Evolutionary conservation across 1,140 invertebrate species (phyloP), one percentile per base, ranked within the genome.

Genomic region (Musca domestica): DNA sequence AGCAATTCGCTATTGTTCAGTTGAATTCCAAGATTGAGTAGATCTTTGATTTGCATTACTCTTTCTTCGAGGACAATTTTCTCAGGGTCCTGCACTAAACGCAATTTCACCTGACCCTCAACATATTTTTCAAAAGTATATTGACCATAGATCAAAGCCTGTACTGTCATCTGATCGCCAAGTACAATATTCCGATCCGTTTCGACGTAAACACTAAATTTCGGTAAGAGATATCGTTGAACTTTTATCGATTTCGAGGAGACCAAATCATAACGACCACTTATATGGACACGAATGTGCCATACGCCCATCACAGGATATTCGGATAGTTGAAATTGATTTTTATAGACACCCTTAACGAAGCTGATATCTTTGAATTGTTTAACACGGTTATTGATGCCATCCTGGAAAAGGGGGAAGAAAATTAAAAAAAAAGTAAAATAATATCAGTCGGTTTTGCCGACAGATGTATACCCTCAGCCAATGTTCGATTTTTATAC

Each of bases 191-290:
- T 93, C 68, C 90, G 86, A 1, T 93, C 90, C 0, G 93, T 86
- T 64, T 92, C 87, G 20, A 97, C 87, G 0, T 87, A 86, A 17
- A 98, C 92, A 77, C 96, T 88, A 82, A 96, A 98, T 74, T 96
- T 95, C 0, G 96, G 96, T 27, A 96, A 82, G 27, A 98, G 90
- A 81, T 98, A 98, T 83, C 97, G 93, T 2, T 93, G 92, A n/a
- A 81, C 79, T 56, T 76, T 74, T 27, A 81, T 78, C n/a, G 65
- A 20, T 58, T 81, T 81, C 41, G 22, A 15, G 7, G 72, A 69
- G 17, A 54, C 3, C 6, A 10, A 22, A 2, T 52, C 49, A 7
- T 20, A 46, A 4, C 72, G 67, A 17, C 72, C 76, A 5, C 69
- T 72, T 1, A 71, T 22, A 47, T 81, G 72, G 12, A 90, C 89